Evolutionary conservation across 2,797 vertebrate species (phyloP).

Genomic region (Eurystomus glaucurus): DNA sequence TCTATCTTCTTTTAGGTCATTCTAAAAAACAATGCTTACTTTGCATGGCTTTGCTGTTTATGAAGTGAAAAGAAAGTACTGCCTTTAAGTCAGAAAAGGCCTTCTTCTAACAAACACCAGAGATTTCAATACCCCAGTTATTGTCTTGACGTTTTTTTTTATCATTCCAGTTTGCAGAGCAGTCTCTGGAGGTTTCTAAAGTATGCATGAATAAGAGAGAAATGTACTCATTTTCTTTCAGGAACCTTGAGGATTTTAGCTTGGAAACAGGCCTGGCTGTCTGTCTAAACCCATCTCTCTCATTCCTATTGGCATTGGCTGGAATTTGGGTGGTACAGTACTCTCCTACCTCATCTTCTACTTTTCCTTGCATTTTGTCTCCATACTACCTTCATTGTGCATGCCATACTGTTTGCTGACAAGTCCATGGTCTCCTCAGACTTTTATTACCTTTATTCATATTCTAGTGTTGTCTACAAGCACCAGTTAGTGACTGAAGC

Average conservation of each 20-base stretch:
- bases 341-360: neutral
- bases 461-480: neutral
- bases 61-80: neutral
- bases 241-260: neutral
- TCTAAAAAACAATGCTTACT: neutral
- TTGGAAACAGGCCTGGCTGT: neutral
- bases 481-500: neutral
- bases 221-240: neutral
- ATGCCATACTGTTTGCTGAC: neutral
- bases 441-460: neutral
- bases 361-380: neutral
- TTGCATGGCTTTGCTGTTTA: neutral
- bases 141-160: constrained; percentile 68
- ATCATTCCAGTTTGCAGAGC: neutral
- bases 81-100: neutral
- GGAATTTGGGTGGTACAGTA: neutral
- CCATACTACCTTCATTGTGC: neutral
- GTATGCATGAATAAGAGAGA: constrained; percentile 55
- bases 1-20: neutral
- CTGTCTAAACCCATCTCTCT: neutral
- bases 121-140: constrained; percentile 33
- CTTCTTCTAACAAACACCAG: neutral
- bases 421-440: neutral
- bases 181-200: constrained; percentile 43
- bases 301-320: neutral